These are phyloP conservation scores for Cosmia trapezina DNA, from an alignment of 2,888 invertebrate species.

Conservation along the genomic window DNA sequence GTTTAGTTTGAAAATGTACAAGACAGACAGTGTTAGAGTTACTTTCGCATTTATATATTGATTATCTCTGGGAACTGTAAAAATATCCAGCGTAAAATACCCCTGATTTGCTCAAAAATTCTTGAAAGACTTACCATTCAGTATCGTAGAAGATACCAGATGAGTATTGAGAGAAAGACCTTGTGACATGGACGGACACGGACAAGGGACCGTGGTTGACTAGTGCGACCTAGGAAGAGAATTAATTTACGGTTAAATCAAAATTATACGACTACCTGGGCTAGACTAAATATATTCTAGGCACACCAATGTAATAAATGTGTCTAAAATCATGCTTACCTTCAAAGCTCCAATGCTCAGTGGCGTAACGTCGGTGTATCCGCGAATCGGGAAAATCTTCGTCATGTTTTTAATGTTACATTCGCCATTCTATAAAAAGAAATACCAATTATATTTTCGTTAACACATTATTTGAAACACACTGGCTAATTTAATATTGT, in stretches of 20 bases:
- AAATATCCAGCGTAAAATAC: background rate
- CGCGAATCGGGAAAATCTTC: constrained; percentile 92
- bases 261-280: background rate
- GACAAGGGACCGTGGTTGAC: constrained; percentile 96
- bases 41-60: background rate
- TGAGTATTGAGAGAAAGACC: constrained; percentile 77
- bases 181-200: constrained; percentile 95
- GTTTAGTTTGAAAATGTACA: background rate
- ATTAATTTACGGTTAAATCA: background rate
- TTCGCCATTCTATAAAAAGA: constrained; percentile 92
- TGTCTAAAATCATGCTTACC: constrained; percentile 67
- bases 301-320: background rate
- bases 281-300: background rate
- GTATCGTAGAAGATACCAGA: constrained; percentile 80
- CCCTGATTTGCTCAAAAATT: background rate
- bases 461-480: background rate
- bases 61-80: background rate
- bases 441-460: background rate
- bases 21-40: background rate
- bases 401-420: constrained; percentile 94
- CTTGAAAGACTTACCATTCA: constrained; percentile 73
- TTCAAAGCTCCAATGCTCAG: constrained; percentile 93
- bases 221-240: constrained; percentile 91
- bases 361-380: constrained; percentile 96
- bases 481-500: background rate